Evolutionary conservation across 2,797 vertebrate species (phyloP).

Genomic region (Scolopax bukidnonensis): DNA sequence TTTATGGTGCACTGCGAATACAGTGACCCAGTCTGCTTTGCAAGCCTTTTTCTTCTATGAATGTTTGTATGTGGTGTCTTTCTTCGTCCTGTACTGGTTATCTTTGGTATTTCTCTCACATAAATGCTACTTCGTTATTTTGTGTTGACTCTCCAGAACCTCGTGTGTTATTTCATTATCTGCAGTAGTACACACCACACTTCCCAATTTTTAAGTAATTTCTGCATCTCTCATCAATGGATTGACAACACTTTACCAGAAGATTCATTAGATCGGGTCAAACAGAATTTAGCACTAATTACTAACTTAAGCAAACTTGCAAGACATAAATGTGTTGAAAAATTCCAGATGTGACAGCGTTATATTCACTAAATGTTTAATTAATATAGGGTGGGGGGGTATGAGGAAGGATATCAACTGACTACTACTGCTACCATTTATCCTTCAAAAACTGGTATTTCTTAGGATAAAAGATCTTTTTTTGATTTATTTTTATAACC

Average conservation of each 20-base stretch:
- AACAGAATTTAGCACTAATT: neutral
- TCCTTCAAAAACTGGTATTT: neutral
- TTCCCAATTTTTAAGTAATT: neutral
- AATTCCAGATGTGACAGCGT: neutral
- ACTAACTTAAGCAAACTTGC: neutral
- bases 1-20: accelerated
- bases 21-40: neutral
- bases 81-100: neutral
- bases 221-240: neutral
- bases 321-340: neutral
- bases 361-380: neutral
- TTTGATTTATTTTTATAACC: neutral
- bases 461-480: neutral
- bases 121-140: neutral
- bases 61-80: neutral
- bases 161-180: neutral
- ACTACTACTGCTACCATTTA: neutral
- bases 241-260: neutral
- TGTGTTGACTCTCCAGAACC: neutral
- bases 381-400: neutral
- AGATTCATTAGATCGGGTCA: neutral
- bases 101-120: neutral
- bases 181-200: neutral
- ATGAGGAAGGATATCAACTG: neutral
- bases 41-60: neutral